Evolutionary conservation across 2,888 invertebrate genomes (phyloP).

Genomic region (Dryomyza anilis): DNA sequence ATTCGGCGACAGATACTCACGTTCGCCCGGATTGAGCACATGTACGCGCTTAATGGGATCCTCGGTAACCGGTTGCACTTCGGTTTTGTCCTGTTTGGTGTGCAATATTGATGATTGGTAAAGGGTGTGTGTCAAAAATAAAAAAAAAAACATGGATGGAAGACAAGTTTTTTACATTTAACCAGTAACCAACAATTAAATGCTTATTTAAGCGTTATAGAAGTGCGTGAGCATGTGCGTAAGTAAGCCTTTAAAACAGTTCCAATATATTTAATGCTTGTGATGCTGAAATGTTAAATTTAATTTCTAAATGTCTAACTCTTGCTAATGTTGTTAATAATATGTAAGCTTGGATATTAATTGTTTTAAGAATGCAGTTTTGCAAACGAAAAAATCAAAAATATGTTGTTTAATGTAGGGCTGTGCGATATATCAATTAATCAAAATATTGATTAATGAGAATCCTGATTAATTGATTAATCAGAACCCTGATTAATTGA

Average conservation of each 20-base stretch:
- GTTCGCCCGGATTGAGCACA: slow-evolving; percentile 57
- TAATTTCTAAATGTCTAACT: no score
- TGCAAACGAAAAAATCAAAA: no score
- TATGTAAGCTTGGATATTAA: no score
- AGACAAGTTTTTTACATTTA: no score
- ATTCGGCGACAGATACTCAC: slow-evolving; percentile 58
- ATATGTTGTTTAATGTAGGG: no score
- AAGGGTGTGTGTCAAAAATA: neutral
- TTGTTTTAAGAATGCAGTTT: no score
- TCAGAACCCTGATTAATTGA: no score
- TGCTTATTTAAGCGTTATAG: neutral
- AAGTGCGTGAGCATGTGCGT: neutral
- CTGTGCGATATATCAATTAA: no score
- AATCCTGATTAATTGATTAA: no score
- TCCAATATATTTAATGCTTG: neutral
- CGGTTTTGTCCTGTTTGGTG: slow-evolving; percentile 4
- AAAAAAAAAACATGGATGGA: neutral
- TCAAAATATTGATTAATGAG: no score
- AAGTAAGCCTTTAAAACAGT: neutral
- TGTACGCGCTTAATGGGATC: slow-evolving; percentile 50
- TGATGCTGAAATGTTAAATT: no score
- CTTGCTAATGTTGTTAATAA: no score
- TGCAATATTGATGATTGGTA: neutral
- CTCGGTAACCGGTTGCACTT: slow-evolving; percentile 44
- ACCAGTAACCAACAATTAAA: neutral